phyloP scores from a whole-genome alignment of 2,113 vertebrate genomes.

The Leptosomus discolor region DNA sequence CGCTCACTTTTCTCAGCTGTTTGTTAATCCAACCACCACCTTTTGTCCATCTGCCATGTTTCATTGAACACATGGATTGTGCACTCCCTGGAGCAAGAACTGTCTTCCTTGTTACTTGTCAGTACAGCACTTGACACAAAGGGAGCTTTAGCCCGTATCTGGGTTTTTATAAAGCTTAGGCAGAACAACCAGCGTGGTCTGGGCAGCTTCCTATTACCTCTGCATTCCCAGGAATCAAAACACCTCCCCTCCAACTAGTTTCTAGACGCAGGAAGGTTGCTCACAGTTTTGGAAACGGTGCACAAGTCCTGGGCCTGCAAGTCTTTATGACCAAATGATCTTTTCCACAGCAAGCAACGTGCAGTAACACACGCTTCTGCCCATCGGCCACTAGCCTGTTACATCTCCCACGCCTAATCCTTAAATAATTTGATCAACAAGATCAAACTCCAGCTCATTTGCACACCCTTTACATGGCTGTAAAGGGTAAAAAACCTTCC shows the following conservation, averaged over 20 bases:
- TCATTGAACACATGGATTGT: slow-evolving; percentile 49
- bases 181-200: neutral
- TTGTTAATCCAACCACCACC: slow-evolving; percentile 33
- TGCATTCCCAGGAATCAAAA: neutral
- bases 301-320: neutral
- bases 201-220: neutral
- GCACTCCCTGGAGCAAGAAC: slow-evolving; percentile 49
- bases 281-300: neutral
- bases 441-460: neutral
- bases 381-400: neutral
- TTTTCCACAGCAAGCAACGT: neutral
- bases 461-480: neutral
- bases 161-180: neutral
- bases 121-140: neutral
- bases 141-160: neutral
- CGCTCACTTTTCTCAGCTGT: neutral
- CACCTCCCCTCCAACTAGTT: neutral
- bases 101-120: slow-evolving; percentile 34
- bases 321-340: neutral
- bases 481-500: too few relatives aligned
- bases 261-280: neutral
- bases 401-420: neutral
- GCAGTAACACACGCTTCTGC: neutral
- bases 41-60: slow-evolving; percentile 56
- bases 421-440: neutral